Percentiles rank a stretch among this genome's conserved stretches.
phyloP scores from a whole-genome alignment of 35 echinoderm and acorn worm genomes.

The Chiridota heheva region DNA sequence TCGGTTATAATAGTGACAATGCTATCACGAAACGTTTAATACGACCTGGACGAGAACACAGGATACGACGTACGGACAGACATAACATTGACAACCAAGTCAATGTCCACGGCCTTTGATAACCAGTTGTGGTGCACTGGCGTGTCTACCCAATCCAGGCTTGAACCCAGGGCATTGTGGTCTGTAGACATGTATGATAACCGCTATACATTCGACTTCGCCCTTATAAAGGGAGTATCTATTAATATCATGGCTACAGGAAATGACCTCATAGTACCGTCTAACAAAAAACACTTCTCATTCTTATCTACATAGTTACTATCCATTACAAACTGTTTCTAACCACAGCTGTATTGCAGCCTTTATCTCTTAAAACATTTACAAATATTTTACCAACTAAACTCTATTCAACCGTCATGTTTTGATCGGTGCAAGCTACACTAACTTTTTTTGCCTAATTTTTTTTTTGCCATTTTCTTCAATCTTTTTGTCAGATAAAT shows the following conservation, averaged over 20 bases:
- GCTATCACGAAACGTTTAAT: no score
- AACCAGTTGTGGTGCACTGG: no score
- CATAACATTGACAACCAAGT: no score
- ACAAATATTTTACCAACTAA: neutral
- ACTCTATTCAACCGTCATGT: slow-evolving; percentile 39
- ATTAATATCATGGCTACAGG: slow-evolving; percentile 28
- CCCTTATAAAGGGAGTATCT: slow-evolving; percentile 33
- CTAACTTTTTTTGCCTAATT: slow-evolving; percentile 7
- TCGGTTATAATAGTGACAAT: no score
- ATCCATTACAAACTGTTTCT: neutral
- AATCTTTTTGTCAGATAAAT: neutral
- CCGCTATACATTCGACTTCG: neutral
- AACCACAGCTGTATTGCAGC: slow-evolving; percentile 42
- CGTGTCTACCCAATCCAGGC: no score
- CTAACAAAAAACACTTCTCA: slow-evolving; percentile 42
- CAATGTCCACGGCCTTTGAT: no score
- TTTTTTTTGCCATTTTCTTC: slow-evolving; percentile 29
- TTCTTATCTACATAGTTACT: slow-evolving; percentile 22
- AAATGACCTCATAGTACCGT: slow-evolving; percentile 24
- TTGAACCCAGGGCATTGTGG: slow-evolving; percentile 39
- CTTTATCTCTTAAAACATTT: slow-evolving; percentile 32
- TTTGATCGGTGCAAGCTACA: neutral
- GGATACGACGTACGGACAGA: no score
- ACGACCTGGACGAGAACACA: no score
- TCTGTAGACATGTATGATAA: no score